A percentile compares a stretch with the other conserved stretches of the same genome.
These are phyloP conservation scores for Ophioninae sp. DNA, from an alignment of 2,888 invertebrate genomes.

Conservation along the genomic window DNA sequence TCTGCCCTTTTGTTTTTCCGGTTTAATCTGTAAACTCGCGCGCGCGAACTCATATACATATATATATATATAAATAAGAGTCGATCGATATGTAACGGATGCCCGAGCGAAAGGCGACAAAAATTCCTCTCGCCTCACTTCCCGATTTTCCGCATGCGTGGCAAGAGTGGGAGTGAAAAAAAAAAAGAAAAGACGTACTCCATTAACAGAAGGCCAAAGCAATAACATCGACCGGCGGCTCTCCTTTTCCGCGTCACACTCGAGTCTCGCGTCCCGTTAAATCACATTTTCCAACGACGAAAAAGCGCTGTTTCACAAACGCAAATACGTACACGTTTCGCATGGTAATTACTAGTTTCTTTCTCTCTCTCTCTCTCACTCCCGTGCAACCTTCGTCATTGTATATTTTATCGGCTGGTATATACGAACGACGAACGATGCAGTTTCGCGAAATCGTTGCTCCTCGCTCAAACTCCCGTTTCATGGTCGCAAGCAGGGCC, in stretches of 20 bases:
- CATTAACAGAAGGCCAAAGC: constrained; percentile 24
- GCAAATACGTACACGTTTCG: constrained; percentile 1
- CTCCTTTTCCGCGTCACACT: constrained; percentile 11
- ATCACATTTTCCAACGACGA: constrained; percentile 22
- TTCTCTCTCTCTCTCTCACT: too few species aligned
- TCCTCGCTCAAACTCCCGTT: constrained; percentile 2
- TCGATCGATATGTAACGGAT: constrained; percentile 36
- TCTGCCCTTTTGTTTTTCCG: constrained; percentile 41
- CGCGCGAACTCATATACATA: neutral
- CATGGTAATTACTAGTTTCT: constrained; percentile 4
- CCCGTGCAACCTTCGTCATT: constrained; percentile 11
- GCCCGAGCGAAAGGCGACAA: neutral
- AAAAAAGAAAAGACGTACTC: neutral
- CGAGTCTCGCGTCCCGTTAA: constrained; percentile 7
- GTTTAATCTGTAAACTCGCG: too few species aligned
- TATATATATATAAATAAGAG: neutral
- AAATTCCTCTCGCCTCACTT: neutral
- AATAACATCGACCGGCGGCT: neutral
- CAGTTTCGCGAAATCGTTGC: neutral
- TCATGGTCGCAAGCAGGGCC: constrained; percentile 38
- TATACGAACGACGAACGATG: neutral
- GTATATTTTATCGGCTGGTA: constrained; percentile 6
- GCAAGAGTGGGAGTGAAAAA: neutral
- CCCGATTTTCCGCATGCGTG: constrained; percentile 1
- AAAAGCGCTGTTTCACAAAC: constrained; percentile 28